Percentiles rank a stretch among this genome's conserved stretches.
Conservation (phyloP, 2,797 vertebrate genomes). For the Echeneis naucrates region DNA sequence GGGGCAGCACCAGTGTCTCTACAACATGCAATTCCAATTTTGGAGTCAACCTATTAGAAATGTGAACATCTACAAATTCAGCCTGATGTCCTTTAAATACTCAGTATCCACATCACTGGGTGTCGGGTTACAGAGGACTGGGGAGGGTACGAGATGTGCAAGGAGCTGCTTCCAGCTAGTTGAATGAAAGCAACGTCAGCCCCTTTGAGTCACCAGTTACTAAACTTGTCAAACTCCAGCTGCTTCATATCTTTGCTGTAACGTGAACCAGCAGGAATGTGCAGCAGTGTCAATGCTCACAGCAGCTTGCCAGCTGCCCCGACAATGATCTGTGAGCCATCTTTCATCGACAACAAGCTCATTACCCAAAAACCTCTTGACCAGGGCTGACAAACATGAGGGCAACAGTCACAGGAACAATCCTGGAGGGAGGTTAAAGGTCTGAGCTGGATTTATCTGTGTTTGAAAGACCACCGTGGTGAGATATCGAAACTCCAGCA, state of each 20-base stretch:
- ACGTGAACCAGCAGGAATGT: conserved; percentile 76
- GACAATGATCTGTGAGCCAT: conserved; percentile 56
- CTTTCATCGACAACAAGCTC: conserved; percentile 79
- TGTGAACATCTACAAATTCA: neutral
- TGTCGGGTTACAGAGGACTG: conserved; percentile 17
- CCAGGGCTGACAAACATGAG: conserved; percentile 22
- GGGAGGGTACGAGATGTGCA: conserved; percentile 28
- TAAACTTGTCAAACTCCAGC: conserved; percentile 71
- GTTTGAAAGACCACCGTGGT: conserved; percentile 30
- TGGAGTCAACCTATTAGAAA: too few relatives aligned
- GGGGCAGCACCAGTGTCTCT: too few relatives aligned
- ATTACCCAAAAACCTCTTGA: conserved; percentile 69
- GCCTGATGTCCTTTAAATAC: too few relatives aligned
- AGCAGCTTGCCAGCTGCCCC: conserved; percentile 28
- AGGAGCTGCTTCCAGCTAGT: conserved; percentile 52
- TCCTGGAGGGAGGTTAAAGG: conserved; percentile 48
- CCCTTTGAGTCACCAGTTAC: conserved; percentile 63
- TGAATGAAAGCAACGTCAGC: conserved; percentile 69
- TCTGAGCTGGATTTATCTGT: conserved; percentile 29
- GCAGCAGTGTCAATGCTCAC: conserved; percentile 39
- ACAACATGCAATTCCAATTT: too few relatives aligned
- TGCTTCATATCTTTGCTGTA: conserved; percentile 72
- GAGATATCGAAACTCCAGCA: neutral
- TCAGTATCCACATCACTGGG: conserved; percentile 17
- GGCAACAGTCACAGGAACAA: conserved; percentile 20